Conservation (phyloP, 2,888 invertebrate genomes). For the Tromatobia lineatoria region DNA sequence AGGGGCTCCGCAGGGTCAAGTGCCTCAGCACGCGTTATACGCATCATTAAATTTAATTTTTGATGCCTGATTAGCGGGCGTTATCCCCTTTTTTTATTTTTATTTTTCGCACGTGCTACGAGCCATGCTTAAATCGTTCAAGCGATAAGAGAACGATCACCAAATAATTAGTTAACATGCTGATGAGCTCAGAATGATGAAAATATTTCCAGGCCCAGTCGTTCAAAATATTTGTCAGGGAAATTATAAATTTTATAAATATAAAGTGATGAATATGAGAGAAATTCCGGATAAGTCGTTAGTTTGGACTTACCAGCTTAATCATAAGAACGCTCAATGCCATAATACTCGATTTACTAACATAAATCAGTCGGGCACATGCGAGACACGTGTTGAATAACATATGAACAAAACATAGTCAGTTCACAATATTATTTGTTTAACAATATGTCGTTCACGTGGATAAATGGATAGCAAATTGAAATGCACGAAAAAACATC, state of each 20-base stretch:
- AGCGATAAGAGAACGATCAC: slow-evolving; percentile 13
- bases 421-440: background rate
- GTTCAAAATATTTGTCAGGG: background rate
- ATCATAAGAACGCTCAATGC: background rate
- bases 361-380: background rate
- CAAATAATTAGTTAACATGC: slow-evolving; percentile 17
- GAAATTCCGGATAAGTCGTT: background rate
- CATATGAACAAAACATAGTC: background rate
- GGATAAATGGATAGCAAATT: background rate
- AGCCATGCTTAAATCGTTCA: slow-evolving; percentile 52
- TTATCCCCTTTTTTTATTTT: slow-evolving; percentile 5
- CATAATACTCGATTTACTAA: background rate
- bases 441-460: background rate
- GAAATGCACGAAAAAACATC: slow-evolving; percentile 8
- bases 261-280: background rate
- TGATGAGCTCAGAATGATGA: slow-evolving; percentile 26
- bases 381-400: background rate
- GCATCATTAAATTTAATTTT: slow-evolving; percentile 80
- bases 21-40: slow-evolving; percentile 70
- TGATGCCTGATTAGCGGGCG: slow-evolving; percentile 65
- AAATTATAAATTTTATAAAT: background rate
- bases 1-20: slow-evolving; percentile 69
- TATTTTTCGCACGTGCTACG: slow-evolving; percentile 19
- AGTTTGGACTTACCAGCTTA: background rate
- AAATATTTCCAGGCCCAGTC: background rate